Base-by-base conservation (phyloP, 2,797 vertebrate species). In the Fratercula arctica region DNA sequence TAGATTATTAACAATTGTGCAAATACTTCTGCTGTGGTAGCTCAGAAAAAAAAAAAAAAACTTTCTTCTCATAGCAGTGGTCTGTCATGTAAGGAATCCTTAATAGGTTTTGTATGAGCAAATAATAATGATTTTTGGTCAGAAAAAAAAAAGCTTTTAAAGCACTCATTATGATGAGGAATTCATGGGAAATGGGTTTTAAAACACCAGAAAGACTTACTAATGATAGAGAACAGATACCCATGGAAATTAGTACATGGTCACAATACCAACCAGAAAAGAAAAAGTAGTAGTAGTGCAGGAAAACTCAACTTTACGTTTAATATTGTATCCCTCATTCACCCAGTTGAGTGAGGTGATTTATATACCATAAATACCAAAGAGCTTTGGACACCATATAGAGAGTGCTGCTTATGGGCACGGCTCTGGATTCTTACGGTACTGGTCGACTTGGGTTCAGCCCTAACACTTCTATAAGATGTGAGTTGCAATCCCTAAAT, bases 1-100 rank as follows among this genome's bases (percentile, higher is more conserved):
- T 5, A 87, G 85, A 90, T 90, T 80, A 93, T 80, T 87, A 95
- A 81, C 79, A 94, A 80, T 54, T 82, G 61, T 73, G 43, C 59
- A 85, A 90, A 92, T 95, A 88, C 73, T 89, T 96, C 90, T 91
- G 91, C 93, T 92, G 87, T 64, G 81, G 77, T 89, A 78, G 72
- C 78, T 96, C 94, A 75, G 46, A 88, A 84, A 93, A 59, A 24
- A 88, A 1, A 26, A 23, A 41, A 39, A 39, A 39, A 26, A 28
- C 50, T 28, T 51, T 28, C 50, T 51, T 91, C 92, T 94, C 64
- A 39, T 53, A 88, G 76, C 88, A 96, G 91, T 57, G 56, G 84
- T 95, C 85, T 74, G 4, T 94, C 95, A 61, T 72, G 66, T 92
- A 90, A 31, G 75, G 79, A 97, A 95, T 70, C 79, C 89, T 92